These are phyloP conservation scores for Drosophila pseudotakahashii DNA, from an alignment of 2,888 invertebrate genomes.

Conservation along the genomic window DNA sequence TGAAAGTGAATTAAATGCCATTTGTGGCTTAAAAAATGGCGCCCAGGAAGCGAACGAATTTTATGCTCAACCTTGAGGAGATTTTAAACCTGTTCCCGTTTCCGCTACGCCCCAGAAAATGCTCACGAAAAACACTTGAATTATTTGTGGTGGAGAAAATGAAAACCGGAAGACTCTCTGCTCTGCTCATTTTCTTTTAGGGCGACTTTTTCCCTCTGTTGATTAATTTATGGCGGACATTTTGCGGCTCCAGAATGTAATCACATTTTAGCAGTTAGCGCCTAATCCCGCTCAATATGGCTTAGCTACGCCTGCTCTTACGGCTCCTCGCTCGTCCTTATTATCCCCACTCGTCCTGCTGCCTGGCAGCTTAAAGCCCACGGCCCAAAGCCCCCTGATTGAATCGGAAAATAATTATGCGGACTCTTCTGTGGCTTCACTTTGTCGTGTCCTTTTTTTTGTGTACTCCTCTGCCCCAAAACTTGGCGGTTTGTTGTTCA, in stretches of 20 bases:
- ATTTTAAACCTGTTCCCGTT: constrained; percentile 14
- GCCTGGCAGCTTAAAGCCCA: constrained; percentile 49
- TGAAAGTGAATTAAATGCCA: constrained; percentile 77
- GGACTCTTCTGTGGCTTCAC: constrained; percentile 41
- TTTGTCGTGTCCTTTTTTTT: constrained; percentile 36
- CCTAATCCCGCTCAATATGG: constrained; percentile 75
- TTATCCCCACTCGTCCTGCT: constrained; percentile 23
- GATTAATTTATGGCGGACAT: constrained; percentile 73
- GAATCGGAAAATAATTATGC: constrained; percentile 75
- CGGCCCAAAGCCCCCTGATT: constrained; percentile 48
- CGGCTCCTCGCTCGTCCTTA: too few relatives aligned
- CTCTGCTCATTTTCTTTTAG: constrained; percentile 8
- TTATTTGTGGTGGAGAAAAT: constrained; percentile 4
- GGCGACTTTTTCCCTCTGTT: constrained; percentile 30
- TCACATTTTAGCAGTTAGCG: constrained; percentile 72
- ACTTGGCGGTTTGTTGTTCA: constrained; percentile 11
- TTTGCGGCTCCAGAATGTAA: constrained; percentile 53
- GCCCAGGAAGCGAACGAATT: constrained; percentile 22
- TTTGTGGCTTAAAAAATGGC: constrained; percentile 66
- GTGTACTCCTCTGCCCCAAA: neutral
- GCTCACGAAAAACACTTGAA: neutral
- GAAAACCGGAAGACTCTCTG: constrained; percentile 9
- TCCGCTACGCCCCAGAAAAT: neutral
- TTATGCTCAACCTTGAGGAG: constrained; percentile 23
- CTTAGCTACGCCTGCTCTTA: constrained; percentile 58